These are phyloP conservation scores for Urophycis tenuis DNA, from an alignment of 2,797 vertebrate species.

Conservation along the genomic window DNA sequence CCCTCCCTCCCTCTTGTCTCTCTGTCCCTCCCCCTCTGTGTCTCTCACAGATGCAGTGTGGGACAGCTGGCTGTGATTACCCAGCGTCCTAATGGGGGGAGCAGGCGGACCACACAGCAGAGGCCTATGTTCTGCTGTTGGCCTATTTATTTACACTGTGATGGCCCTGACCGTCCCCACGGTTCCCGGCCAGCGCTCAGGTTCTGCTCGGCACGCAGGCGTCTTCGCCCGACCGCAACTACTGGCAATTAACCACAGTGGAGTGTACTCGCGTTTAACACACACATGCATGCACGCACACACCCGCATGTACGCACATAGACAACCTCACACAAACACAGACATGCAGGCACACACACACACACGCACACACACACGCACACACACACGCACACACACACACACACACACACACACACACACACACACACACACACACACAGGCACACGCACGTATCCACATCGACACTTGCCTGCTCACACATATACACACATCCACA, in stretches of 20 bases:
- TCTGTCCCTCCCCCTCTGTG: conserved; percentile 19
- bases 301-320: neutral
- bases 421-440: conserved; percentile 34
- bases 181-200: conserved; percentile 40
- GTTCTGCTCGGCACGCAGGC: conserved; percentile 19
- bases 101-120: conserved; percentile 65
- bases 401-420: neutral
- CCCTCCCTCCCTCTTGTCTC: neutral
- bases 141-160: conserved; percentile 64
- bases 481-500: conserved; percentile 36
- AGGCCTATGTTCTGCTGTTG: conserved; percentile 51
- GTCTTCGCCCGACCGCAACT: conserved; percentile 36
- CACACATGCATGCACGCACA: neutral
- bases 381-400: neutral
- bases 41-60: conserved; percentile 29
- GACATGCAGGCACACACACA: neutral
- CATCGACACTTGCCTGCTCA: neutral
- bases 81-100: conserved; percentile 46
- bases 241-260: conserved; percentile 9
- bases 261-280: neutral
- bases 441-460: conserved; percentile 19
- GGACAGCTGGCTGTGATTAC: conserved; percentile 60
- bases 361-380: neutral
- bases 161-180: conserved; percentile 56
- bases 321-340: too few species aligned